Base-by-base conservation (phyloP, 2,797 vertebrate species). In the Chrosomus eos region DNA sequence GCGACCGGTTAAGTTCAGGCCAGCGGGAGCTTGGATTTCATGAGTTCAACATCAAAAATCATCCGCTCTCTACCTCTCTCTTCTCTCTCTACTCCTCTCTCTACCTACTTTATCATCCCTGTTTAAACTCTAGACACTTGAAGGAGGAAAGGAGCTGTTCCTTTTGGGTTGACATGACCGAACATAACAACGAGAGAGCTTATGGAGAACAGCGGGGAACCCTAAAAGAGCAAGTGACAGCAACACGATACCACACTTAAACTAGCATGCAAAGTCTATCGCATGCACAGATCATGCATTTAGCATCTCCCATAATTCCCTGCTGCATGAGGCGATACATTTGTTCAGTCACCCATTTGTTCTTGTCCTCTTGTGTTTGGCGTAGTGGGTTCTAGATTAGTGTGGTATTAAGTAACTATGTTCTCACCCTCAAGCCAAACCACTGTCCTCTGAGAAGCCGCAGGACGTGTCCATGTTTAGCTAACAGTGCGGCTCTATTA, bases 1-100 rank as follows among this genome's bases (percentile, higher is more conserved):
- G 31, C 70, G 9, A 60, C 58, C 40, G 19, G 68, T 74, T 79
- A 40, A 53, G 60, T 76, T 60, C 70, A 80, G 23, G 43, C 38
- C 80, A 66, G 67, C 51, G 72, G 5, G 33, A 78, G 89, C 84
- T 91, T 86, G 33, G 31, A 45, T 91, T 91, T 91, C 89, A 85
- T 60, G 26, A n/a, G 26, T 81, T 84, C 14, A 74, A 53, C 74
- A 45, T 83, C 4, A 77, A 31, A 62, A 74, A 45, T 70, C 26
- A 4, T 13, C 40, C 33, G 16, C 28, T 71, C 48, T 55, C 77
- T 74, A 84, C 74, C 3, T 83, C 74, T 23, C 80, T 80, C n/a
- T n/a, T 55, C 38, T 43, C 38, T 8, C 38, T 40, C 8, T 40
- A 9, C 2, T 40, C 38, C 38, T 38, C 13, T 45, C 10, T 43